Evolutionary conservation across 2,888 invertebrate species (phyloP), one percentile per base, ranked within the genome.

Genomic region (Megaustenia siamemsis): DNA sequence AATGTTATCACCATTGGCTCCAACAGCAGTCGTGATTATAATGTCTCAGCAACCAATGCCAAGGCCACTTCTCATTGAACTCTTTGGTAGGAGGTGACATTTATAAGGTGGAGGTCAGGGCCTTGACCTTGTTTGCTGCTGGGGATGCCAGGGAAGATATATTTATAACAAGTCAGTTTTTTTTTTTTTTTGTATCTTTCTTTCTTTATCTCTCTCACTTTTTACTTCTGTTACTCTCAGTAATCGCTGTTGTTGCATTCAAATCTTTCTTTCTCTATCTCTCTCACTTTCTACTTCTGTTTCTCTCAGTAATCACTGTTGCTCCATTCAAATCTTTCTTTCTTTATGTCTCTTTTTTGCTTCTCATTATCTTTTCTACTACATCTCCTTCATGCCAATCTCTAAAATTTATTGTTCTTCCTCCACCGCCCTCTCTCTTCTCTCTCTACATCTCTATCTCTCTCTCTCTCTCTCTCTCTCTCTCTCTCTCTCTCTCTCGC

Each of bases 131-230:
- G n/a, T 90, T 86, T 86, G 90, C 90, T 75, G 85, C 82, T 10
- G 90, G 91, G 56, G 80, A 56, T 60, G 78, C 84, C 3, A 81
- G 81, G 12, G 76, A 84, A 24, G 83, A 83, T 49, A 60, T 79
- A 15, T 88, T 89, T 68, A 87, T 88, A 78, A 90, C 90, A 71
- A 68, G 90, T 90, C 86, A 88, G 89, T n/a, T 60, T 40, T 71
- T 0, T 24, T 2, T 77, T 6, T 15, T 28, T 56, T 71, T 0
- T 24, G 10, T 77, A n/a, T 15, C n/a, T 56, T 18, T 56, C 21
- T 2, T 24, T 28, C 32, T 49, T 53, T 77, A 56, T 35, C 32
- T 43, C 21, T 32, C 43, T 45, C 45, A 45, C 6, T 28, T 63
- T 12, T 12, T 45, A 12, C 12, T 10, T 45, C 6, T 45, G 45